A percentile compares a stretch with the other conserved stretches of the same genome.
These are phyloP conservation scores for Lithophane ornitopus DNA, from an alignment of 2,888 invertebrate species.

Conservation along the genomic window DNA sequence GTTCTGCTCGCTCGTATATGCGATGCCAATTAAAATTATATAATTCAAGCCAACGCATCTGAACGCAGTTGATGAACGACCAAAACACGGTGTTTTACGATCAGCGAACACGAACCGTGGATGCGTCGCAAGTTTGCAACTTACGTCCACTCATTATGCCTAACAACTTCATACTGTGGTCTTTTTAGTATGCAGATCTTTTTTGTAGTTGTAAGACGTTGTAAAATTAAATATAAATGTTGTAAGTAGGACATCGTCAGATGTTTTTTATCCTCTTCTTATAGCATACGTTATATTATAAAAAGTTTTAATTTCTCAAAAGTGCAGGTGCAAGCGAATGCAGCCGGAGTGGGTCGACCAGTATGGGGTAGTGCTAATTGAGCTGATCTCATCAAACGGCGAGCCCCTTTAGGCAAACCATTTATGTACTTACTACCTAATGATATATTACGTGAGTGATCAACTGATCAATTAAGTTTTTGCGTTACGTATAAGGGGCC, in stretches of 20 bases:
- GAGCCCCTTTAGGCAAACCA: conserved; percentile 33
- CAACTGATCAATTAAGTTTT: conserved; percentile 47
- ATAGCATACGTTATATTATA: conserved; percentile 5
- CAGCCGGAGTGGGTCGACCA: conserved; percentile 43
- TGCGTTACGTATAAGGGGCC: conserved; percentile 22
- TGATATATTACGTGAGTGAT: conserved; percentile 40
- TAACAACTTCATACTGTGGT: conserved; percentile 13
- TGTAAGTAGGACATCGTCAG: conserved; percentile 19
- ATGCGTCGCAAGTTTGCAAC: conserved; percentile 31
- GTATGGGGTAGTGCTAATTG: conserved; percentile 53
- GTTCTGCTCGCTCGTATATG: conserved; percentile 52
- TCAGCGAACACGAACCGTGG: conserved; percentile 70
- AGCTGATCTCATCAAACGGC: conserved; percentile 44
- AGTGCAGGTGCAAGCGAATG: conserved; percentile 57
- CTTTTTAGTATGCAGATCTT: neutral
- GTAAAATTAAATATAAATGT: conserved; percentile 7
- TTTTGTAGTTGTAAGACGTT: conserved; percentile 1
- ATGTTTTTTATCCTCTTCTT: conserved; percentile 16
- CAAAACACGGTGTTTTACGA: conserved; percentile 79
- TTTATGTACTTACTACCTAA: conserved; percentile 31
- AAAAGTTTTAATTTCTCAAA: conserved; percentile 25
- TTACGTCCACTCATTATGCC: conserved; percentile 14
- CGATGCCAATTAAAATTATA: conserved; percentile 81
- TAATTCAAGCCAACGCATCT: conserved; percentile 72
- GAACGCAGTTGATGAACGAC: conserved; percentile 74